Base-by-base conservation (phyloP, 1,140 invertebrate species). In the Calliphora vicina region DNA sequence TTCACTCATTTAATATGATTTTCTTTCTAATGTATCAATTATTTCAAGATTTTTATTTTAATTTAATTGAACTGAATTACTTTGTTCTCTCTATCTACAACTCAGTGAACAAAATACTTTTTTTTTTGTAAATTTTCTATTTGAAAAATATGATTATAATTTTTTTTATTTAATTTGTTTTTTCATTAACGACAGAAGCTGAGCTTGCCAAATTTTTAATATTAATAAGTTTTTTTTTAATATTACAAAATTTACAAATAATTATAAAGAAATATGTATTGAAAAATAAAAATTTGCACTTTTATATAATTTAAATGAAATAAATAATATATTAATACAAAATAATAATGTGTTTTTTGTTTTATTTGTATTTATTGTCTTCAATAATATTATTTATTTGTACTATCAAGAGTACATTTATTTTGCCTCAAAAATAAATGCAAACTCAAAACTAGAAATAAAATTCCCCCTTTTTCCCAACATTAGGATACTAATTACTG, bases 171-270 rank as follows among this genome's bases (percentile, higher is more conserved):
- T 73, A 15, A 26, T 35, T 29, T 20, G 27, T 29, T 10, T n/a
- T 17, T 35, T n/a, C 2, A 73, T 2, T 9, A 76, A 27, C 15
- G 42, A 81, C 13, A 87, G 85, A 88, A 88, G 87, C 87, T 88
- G 87, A 86, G 87, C 87, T 88, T 88, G 87, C 87, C 87, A 88
- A 88, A 88, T 88, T 83, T 83, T 45, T 78, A 83, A 67, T 67
- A 23, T 67, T 67, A 23, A 67, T 67, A 9, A 67, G 61, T 25
- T 67, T 67, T 67, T 61, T 25, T 67, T 67, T 23, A 20, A 17
- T 67, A 67, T 23, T 67, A 67, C 61, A 67, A 67, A 67, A 20
- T 67, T 67, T 67, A 67, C 10, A 10, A 67, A 23, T 23, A 67
- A 25, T 10, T 23, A 67, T 67, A 23, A 23, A 67, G 10, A 67